phyloP scores from a whole-genome alignment of 1,140 invertebrate genomes.

The Bombus fervidus region DNA sequence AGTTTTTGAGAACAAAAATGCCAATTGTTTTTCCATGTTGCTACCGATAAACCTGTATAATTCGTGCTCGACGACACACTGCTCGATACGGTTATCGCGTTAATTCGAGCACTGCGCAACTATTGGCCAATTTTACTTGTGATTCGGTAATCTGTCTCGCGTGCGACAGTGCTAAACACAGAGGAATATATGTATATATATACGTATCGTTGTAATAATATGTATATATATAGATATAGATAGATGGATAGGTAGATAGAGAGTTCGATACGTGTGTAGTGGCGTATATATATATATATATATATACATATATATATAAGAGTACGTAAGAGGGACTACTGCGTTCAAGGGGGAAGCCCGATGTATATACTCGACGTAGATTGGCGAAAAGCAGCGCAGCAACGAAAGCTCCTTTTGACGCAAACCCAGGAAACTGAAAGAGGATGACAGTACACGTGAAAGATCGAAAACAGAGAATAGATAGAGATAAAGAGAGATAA shows the following conservation, averaged over 20 bases:
- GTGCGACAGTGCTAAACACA: conserved; percentile 51
- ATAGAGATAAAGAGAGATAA: not conserved
- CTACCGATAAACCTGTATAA: not conserved
- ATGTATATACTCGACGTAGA: conserved; percentile 72
- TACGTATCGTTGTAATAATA: not conserved
- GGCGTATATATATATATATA: conserved; percentile 26
- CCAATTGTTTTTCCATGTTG: not conserved
- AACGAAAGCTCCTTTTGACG: conserved; percentile 80
- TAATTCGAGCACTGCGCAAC: conserved; percentile 79
- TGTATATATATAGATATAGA: not conserved
- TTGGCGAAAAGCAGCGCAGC: conserved; percentile 82
- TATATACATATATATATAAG: not conserved
- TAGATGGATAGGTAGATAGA: conserved; percentile 11
- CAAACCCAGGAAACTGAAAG: conserved; percentile 76
- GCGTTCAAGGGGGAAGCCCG: conserved; percentile 68
- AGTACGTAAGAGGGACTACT: conserved; percentile 62
- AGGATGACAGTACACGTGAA: conserved; percentile 57
- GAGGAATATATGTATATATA: conserved; percentile 13
- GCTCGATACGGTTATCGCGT: conserved; percentile 42
- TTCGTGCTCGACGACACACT: conserved; percentile 1
- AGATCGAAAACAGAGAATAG: conserved; percentile 52
- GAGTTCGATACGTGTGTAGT: conserved; percentile 60
- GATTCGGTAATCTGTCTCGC: conserved; percentile 48
- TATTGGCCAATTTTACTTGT: conserved; percentile 77
- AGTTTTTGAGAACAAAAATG: not conserved